Percentiles rank a stretch among this genome's conserved stretches.
Conservation (phyloP, 2,888 invertebrate species). For the Agriotes lineatus region DNA sequence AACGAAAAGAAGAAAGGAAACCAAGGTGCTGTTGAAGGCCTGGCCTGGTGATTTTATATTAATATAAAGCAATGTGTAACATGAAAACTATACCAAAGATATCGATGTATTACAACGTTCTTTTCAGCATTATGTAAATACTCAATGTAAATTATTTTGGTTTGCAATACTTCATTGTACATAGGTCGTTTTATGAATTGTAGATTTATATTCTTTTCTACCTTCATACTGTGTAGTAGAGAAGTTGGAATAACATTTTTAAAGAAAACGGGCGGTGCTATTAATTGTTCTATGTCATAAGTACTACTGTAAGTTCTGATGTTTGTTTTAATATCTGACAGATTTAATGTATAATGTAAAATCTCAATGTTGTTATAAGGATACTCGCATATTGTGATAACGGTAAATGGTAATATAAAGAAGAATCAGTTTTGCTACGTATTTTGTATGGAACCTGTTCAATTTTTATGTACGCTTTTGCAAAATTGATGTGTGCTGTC, state of each 20-base stretch:
- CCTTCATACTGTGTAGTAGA: not conserved
- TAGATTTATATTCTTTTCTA: slow-evolving; percentile 24
- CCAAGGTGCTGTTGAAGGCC: slow-evolving; percentile 12
- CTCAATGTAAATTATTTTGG: slow-evolving; percentile 26
- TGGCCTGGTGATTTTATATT: slow-evolving; percentile 14
- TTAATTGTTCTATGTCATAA: slow-evolving; percentile 16
- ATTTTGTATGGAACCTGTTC: slow-evolving; percentile 4
- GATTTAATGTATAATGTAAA: slow-evolving; percentile 41
- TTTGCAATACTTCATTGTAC: slow-evolving; percentile 29
- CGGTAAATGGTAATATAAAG: slow-evolving; percentile 52
- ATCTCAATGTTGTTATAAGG: slow-evolving; percentile 55
- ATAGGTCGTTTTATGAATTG: slow-evolving; percentile 20
- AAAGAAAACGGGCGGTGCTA: slow-evolving; percentile 31
- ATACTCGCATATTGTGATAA: slow-evolving; percentile 65
- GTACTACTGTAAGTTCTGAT: slow-evolving; percentile 13
- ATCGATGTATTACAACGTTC: slow-evolving; percentile 38
- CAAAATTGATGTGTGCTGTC: not conserved
- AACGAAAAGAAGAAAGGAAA: not conserved
- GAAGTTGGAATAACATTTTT: slow-evolving; percentile 11
- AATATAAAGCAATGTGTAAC: slow-evolving; percentile 13
- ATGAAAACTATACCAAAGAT: slow-evolving; percentile 43
- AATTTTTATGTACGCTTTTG: slow-evolving; percentile 24
- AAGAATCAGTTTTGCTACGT: slow-evolving; percentile 2
- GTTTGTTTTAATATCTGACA: slow-evolving; percentile 21
- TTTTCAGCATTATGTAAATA: slow-evolving; percentile 36